Evolutionary conservation across 2,797 vertebrate genomes (phyloP).

Genomic region (Mallotus villosus): DNA sequence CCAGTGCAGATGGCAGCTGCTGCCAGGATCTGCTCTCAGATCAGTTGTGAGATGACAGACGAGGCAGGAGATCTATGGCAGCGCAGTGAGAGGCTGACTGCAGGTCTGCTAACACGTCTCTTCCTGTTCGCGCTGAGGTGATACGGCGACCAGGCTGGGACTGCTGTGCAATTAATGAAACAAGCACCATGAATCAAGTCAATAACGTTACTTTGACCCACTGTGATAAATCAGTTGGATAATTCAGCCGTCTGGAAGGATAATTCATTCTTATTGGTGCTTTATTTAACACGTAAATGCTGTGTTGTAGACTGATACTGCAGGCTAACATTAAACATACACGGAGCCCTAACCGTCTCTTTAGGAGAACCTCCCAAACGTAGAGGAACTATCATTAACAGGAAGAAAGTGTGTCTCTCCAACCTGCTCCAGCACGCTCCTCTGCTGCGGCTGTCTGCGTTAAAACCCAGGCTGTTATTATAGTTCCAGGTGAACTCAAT

Average conservation of each 20-base stretch:
- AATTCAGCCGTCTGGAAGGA: background rate
- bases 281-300: background rate
- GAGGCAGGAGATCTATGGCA: background rate
- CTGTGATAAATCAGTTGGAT: slow-evolving; percentile 9
- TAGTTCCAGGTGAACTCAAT: background rate
- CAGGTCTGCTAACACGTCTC: background rate
- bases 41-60: background rate
- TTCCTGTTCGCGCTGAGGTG: background rate
- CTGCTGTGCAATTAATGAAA: background rate
- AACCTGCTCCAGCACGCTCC: slow-evolving; percentile 42
- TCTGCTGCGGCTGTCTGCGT: slow-evolving; percentile 19
- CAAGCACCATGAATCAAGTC: no score
- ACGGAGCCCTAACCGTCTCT: background rate
- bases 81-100: background rate
- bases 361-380: background rate
- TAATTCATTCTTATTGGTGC: background rate
- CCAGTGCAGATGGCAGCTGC: slow-evolving; percentile 17
- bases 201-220: background rate
- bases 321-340: background rate
- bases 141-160: background rate
- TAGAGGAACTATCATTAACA: slow-evolving; percentile 35
- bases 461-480: slow-evolving; percentile 61
- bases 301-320: slow-evolving; percentile 1
- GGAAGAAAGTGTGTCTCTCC: slow-evolving; percentile 32
- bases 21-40: slow-evolving; percentile 25